Evolutionary conservation across 2,113 vertebrate genomes (phyloP), one percentile per base, ranked within the genome.

Genomic region (Zeus faber): DNA sequence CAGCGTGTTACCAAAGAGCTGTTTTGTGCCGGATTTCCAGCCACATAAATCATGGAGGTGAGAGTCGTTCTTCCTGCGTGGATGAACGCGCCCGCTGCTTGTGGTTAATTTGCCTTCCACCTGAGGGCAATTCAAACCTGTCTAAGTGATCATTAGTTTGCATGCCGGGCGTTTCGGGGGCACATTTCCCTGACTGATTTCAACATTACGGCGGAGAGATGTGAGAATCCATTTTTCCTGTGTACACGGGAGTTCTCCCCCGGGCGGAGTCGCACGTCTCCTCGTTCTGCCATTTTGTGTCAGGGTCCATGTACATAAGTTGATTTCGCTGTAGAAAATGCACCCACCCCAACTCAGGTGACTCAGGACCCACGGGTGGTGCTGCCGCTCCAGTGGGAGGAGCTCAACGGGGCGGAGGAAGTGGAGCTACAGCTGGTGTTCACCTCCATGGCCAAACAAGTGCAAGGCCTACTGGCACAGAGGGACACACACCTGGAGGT

Each of bases 401-500:
- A 91, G 55, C 70, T 90, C 21, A 79, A 85, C 37, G 86, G 88
- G 17, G 65, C 85, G 66, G 74, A 76, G 0, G 49, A 65, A 1
- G 21, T 53, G 1, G 91, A 93, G 43, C 43, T 91, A 43, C 85
- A 92, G 68, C 66, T 68, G 46, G 68, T 91, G 55, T 86, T 90
- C 33, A 63, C 76, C 46, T 87, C 76, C 33, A 85, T 94, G 85
- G 80, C 80, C 56, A 86, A 85, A 49, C 82, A 87, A 1, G 83
- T 93, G 22, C 82, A 87, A 37, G 80, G 60, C 58, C 76, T 94
- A 71, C 83, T 90, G 7, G 68, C 85, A 14, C 91, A 94, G 69
- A 89, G 91, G 39, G 93, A 95, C 60, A 55, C 84, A 56, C 86
- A 88, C n/a, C 79, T 91, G 45, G 90, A 93, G 92, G 93, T 95